Evolutionary conservation across 2,888 invertebrate genomes (phyloP), one percentile per base, ranked within the genome.

Genomic region (Himalopsyche anomala): DNA sequence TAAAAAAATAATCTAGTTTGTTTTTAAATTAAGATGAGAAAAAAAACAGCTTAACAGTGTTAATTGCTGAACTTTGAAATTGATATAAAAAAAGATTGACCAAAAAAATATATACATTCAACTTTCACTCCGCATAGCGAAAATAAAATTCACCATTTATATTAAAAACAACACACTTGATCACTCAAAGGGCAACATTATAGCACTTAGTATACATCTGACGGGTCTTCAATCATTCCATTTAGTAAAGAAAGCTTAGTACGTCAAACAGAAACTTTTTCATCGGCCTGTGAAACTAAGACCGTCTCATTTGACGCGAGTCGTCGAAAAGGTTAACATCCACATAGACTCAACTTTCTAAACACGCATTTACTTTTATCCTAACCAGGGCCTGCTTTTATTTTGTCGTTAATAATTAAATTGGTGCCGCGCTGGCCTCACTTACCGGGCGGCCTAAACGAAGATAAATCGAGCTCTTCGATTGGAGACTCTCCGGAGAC

Each of bases 341-440:
- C 62, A 28, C 19, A 62, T 62, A 28, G 62, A 62, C 28, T 28
- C 6, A n/a, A 19, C 62, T 62, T 62, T 62, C 19, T 62, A 19
- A 62, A 62, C 62, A 62, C 62, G 62, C 62, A 62, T 62, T 81
- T 81, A 81, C 82, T 81, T 51, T 19, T 36, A 81, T 36, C 82
- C 54, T 81, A 36, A 62, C 19, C 19, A 5, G 84, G 28, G 54
- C 55, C 54, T 45, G 42, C 74, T 84, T 84, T 84, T 84, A 84
- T 84, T 84, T 84, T 80, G 79, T 45, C 55, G 38, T 84, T 84
- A 84, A 84, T 84, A 79, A 84, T 84, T 84, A 84, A 84, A 84
- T 28, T 45, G 83, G 69, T 51, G 62, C 62, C 62, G 62, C 62
- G 62, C 62, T 8, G 62, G 62, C 62, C 62, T 62, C 62, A 62